phyloP scores from a whole-genome alignment of 1,140 invertebrate genomes.

The Mya arenaria region DNA sequence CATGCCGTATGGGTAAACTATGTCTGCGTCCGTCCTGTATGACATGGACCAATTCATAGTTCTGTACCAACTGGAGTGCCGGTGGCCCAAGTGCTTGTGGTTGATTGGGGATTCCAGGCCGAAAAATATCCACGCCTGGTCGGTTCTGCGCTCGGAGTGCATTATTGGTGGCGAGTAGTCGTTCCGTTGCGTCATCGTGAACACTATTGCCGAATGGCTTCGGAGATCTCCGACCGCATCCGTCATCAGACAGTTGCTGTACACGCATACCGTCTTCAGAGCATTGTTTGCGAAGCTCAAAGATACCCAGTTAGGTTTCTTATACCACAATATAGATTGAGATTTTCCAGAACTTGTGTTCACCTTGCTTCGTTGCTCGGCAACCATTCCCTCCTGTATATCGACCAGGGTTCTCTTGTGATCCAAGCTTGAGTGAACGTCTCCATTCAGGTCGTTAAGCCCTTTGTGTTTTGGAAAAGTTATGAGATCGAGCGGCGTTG shows the following conservation, averaged over 20 bases:
- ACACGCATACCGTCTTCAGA: neutral
- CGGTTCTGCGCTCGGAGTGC: neutral
- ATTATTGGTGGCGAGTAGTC: neutral
- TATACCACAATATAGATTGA: conserved; percentile 38
- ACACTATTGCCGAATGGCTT: conserved; percentile 17
- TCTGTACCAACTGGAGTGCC: conserved; percentile 6
- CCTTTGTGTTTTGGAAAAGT: too few species aligned
- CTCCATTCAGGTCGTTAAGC: neutral
- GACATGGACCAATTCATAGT: conserved; percentile 50
- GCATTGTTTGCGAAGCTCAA: neutral
- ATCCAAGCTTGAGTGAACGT: neutral
- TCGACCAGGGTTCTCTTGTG: neutral
- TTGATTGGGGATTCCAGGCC: neutral
- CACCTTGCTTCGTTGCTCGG: neutral
- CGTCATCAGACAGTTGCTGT: conserved; percentile 29
- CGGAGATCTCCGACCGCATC: neutral
- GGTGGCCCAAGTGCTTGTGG: neutral
- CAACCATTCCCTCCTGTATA: neutral
- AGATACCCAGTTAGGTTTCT: conserved; percentile 30
- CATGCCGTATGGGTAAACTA: conserved; percentile 13
- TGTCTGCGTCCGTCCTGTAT: conserved; percentile 24
- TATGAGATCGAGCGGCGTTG: neutral
- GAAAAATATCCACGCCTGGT: conserved; percentile 43
- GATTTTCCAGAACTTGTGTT: neutral
- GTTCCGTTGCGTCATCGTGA: neutral